Percentiles rank a stretch among this genome's conserved stretches.
phyloP scores from a whole-genome alignment of 2,113 vertebrate genomes.

The Ceratotherium simum region DNA sequence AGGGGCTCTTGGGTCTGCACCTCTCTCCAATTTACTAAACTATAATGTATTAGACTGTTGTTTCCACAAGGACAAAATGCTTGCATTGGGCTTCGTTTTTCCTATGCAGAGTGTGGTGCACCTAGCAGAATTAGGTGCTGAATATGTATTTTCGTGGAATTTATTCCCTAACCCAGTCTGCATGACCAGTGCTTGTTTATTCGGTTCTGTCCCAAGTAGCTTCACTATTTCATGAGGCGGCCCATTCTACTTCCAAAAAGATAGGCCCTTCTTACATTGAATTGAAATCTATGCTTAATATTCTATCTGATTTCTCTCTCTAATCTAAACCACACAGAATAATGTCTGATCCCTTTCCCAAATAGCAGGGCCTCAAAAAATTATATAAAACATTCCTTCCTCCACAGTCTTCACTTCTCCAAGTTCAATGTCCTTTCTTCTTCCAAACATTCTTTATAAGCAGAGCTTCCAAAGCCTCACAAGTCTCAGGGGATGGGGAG shows the following conservation, averaged over 20 bases:
- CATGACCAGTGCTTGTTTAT: rapidly evolving
- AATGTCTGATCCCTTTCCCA: neutral
- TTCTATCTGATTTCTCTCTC: neutral
- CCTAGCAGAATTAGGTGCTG: neutral
- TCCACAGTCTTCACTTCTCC: neutral
- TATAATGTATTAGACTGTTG: rapidly evolving
- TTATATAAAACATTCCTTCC: neutral
- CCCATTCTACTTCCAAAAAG: neutral
- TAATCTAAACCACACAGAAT: neutral
- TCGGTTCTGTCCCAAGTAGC: neutral
- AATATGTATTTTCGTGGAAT: neutral
- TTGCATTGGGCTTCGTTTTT: neutral
- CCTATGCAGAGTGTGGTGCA: too few relatives aligned
- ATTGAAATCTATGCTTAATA: neutral
- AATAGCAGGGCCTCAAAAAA: neutral
- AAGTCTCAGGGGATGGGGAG: neutral
- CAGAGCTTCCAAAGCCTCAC: neutral
- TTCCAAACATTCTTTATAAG: neutral
- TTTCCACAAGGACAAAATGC: neutral
- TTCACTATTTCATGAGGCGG: neutral
- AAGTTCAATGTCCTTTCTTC: neutral
- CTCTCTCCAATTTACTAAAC: neutral
- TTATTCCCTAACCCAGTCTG: neutral
- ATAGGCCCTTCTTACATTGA: neutral
- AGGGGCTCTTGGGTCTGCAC: too few relatives aligned